These are phyloP conservation scores for Pygmarrhopalites habei DNA, from an alignment of 1,140 invertebrate genomes.

Conservation along the genomic window DNA sequence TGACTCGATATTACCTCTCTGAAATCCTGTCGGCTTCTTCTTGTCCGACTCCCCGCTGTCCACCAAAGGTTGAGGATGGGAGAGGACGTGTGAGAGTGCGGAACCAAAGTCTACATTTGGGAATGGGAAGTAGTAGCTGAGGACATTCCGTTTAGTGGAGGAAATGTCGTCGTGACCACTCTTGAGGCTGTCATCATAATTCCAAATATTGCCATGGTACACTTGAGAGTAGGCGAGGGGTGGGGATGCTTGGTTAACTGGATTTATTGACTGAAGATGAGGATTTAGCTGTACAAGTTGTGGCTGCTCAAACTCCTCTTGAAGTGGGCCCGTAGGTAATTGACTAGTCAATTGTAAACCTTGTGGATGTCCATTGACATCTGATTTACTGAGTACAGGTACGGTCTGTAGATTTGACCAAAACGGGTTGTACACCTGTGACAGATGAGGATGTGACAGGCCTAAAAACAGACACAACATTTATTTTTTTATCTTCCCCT, in stretches of 20 bases:
- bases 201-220: conserved; percentile 1
- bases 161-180: no score
- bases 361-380: not conserved
- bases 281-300: not conserved
- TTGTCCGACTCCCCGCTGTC: not conserved
- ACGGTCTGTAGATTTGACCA: conserved; percentile 2
- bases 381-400: conserved; percentile 4
- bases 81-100: not conserved
- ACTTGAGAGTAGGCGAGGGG: conserved; percentile 2
- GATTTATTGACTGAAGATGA: not conserved
- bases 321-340: not conserved
- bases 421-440: not conserved
- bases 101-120: conserved; percentile 1
- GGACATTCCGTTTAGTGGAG: not conserved
- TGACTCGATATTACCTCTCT: conserved; percentile 27
- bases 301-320: not conserved
- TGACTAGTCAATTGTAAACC: conserved; percentile 6
- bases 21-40: conserved; percentile 4
- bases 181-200: not conserved
- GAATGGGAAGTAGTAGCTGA: conserved; percentile 7
- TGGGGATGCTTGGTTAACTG: not conserved
- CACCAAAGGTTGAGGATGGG: not conserved
- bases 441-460: not conserved
- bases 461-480: no score
- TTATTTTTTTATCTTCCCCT: no score